Base-by-base conservation (phyloP, 2,113 vertebrate species). In the Pomatorhinus ruficollis region DNA sequence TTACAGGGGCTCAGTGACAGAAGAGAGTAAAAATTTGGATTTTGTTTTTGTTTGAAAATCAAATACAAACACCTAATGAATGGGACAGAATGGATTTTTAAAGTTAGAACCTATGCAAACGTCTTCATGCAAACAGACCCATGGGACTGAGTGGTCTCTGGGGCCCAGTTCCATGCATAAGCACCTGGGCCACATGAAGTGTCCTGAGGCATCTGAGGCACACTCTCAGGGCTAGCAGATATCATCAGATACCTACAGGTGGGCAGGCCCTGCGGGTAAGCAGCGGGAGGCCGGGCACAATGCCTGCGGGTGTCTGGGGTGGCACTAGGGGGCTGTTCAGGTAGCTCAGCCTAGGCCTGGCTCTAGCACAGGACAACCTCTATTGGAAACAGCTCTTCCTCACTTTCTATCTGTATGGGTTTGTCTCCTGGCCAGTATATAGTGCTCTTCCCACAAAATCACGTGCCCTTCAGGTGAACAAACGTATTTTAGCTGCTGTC, bases 211-310 rank as follows among this genome's bases (percentile, higher is more conserved):
- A 66, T 72, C 56, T 63, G 47, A 54, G 33, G 6, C 20, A 49
- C 0, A 1, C 30, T 23, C 19, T 25, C 9, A 25, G 40, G 39
- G 15, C 25, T 70, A 30, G 25, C 8, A 37, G 27, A 7, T 14
- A 31, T 1, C 19, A 37, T 5, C 28, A 49, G 28, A 11, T 12
- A 64, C 15, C 10, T 57, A 6, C 0, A 1, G 11, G 9, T 10
- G 15, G 28, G 15, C 56, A 74, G 11, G 9, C 4, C 25, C 15
- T 50, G 60, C 1, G 1, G 11, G 15, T 27, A 69, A 69, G 53
- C 28, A 56, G 17, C 5, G 31, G 24, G 14, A 71, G 9, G n/a
- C 24, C 60, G 44, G 24, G 28, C 13, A 75, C 23, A 19, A 33
- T 5, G 24, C 6, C 18, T 31, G 23, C 21, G 8, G 7, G 2